These are phyloP conservation scores for Dasypus novemcinctus DNA, from an alignment of 2,113 vertebrate species.

Conservation along the genomic window DNA sequence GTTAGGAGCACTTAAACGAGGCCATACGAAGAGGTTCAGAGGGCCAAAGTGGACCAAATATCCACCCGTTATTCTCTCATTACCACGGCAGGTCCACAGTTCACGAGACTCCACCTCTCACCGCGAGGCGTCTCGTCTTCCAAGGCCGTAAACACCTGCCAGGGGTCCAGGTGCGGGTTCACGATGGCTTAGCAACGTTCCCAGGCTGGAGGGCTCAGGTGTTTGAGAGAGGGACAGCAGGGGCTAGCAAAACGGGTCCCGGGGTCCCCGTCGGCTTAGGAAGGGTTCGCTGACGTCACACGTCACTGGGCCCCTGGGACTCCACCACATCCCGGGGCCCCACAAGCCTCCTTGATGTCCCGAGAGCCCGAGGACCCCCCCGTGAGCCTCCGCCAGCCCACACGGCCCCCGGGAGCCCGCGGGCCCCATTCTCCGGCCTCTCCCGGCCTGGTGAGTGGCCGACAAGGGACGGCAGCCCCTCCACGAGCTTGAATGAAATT, in stretches of 20 bases:
- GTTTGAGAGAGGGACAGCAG: neutral
- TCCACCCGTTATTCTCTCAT: too few species aligned
- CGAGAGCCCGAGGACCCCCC: too few species aligned
- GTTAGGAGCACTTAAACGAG: too few species aligned
- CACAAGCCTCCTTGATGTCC: neutral
- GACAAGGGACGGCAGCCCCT: neutral
- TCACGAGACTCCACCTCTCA: neutral
- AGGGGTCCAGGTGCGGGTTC: neutral
- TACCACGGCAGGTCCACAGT: too few species aligned
- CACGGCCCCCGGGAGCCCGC: neutral
- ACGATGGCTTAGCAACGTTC: accelerated
- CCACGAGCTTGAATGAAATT: too few species aligned
- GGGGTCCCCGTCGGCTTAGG: neutral
- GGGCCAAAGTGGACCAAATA: too few species aligned
- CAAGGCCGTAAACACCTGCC: neutral
- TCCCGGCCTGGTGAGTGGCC: neutral
- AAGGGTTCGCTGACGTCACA: neutral
- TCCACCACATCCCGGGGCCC: too few species aligned
- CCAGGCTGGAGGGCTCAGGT: neutral
- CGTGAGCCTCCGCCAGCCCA: neutral
- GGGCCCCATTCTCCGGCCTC: neutral
- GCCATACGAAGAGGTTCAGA: too few species aligned
- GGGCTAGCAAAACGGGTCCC: neutral
- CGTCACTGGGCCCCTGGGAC: neutral
- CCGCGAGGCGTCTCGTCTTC: neutral